Evolutionary conservation across 2,797 vertebrate species (phyloP).

Genomic region (Microcaecilia unicolor): DNA sequence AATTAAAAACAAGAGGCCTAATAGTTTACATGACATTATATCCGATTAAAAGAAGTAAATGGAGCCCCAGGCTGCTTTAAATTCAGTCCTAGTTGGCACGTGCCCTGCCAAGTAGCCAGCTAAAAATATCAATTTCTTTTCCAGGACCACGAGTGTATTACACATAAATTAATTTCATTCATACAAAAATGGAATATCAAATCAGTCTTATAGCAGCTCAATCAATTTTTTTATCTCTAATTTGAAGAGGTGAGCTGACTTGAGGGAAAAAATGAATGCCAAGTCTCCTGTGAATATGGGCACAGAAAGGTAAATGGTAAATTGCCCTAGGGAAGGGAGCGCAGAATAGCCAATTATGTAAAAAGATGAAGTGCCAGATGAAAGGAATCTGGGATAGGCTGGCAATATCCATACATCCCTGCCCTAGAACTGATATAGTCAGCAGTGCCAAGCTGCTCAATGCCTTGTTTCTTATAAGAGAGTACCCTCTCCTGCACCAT

Average conservation of each 20-base stretch:
- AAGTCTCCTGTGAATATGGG: slow-evolving; percentile 2
- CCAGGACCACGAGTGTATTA: slow-evolving; percentile 4
- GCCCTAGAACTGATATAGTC: not conserved
- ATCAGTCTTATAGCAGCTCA: slow-evolving; percentile 31
- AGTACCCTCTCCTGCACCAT: slow-evolving; percentile 12
- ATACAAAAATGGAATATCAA: slow-evolving; percentile 2
- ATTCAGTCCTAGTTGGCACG: not conserved
- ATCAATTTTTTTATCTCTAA: slow-evolving; percentile 31
- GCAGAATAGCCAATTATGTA: not conserved
- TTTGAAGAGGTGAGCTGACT: slow-evolving; percentile 14
- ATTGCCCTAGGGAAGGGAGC: not conserved
- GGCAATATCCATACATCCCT: no score
- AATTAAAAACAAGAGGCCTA: no score
- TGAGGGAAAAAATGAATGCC: not conserved
- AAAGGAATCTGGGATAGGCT: not conserved
- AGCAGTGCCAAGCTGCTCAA: no score
- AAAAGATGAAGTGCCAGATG: no score
- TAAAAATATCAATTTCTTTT: slow-evolving; percentile 2
- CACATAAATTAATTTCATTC: slow-evolving; percentile 19
- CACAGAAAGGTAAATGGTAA: not conserved
- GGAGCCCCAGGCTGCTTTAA: not conserved
- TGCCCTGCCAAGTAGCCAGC: slow-evolving; percentile 1
- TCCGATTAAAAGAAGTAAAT: no score
- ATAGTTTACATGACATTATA: no score
- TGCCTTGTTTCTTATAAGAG: not conserved